phyloP scores from a whole-genome alignment of 2,797 vertebrate species.

The Chelon auratus region DNA sequence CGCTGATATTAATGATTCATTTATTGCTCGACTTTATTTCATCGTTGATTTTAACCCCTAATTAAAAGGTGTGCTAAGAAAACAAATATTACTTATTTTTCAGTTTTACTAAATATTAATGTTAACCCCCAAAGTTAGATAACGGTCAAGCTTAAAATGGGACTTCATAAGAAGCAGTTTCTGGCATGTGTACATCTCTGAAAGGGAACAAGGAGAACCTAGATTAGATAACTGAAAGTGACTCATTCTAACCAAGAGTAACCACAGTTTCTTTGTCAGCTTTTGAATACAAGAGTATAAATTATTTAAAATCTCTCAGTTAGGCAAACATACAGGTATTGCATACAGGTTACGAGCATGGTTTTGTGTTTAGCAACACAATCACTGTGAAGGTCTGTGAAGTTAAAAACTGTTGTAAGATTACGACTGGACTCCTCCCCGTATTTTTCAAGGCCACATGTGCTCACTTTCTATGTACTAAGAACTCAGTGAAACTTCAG shows the following conservation, averaged over 20 bases:
- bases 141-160: neutral
- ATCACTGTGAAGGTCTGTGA: neutral
- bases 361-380: neutral
- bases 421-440: neutral
- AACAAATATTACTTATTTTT: conserved; percentile 8
- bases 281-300: neutral
- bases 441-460: conserved; percentile 6
- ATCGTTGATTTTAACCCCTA: neutral
- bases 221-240: neutral
- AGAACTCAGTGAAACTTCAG: conserved; percentile 41
- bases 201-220: neutral
- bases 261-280: neutral
- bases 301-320: neutral
- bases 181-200: neutral
- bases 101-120: neutral
- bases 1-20: neutral
- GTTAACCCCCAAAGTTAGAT: neutral
- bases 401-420: conserved; percentile 14
- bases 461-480: neutral
- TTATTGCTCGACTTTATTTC: neutral
- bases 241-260: conserved; percentile 1
- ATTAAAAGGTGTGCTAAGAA: neutral
- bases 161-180: neutral
- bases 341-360: neutral
- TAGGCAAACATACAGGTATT: no score